phyloP scores from a whole-genome alignment of 35 echinoderm and acorn worm genomes.

The Apostichopus japonicus region DNA sequence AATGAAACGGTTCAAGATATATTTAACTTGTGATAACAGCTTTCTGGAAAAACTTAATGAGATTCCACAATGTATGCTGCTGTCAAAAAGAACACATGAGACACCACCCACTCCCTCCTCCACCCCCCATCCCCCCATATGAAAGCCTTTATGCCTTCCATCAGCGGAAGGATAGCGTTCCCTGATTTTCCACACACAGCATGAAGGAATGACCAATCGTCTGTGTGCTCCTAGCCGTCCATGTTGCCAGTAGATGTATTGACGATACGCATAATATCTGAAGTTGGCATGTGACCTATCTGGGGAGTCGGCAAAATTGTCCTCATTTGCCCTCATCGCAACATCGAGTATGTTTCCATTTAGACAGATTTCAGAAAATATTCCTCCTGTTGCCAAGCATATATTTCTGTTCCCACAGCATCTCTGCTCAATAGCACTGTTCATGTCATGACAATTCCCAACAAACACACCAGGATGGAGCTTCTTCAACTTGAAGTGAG shows the following conservation, averaged over 20 bases:
- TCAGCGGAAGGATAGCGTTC: neutral
- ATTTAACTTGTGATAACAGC: too few species aligned
- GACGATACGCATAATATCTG: neutral
- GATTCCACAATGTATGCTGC: too few species aligned
- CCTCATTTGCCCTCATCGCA: slow-evolving; percentile 30
- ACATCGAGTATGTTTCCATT: slow-evolving; percentile 37
- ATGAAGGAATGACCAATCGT: slow-evolving; percentile 8
- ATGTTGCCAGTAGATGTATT: slow-evolving; percentile 46
- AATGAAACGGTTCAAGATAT: too few species aligned
- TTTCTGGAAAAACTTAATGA: too few species aligned
- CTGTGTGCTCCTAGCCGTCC: slow-evolving; percentile 12
- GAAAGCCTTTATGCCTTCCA: slow-evolving; percentile 35
- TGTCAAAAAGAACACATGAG: too few species aligned
- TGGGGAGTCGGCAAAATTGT: neutral
- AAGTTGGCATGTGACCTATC: slow-evolving; percentile 7
- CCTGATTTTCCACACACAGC: slow-evolving; percentile 45
- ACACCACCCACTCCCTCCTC: too few species aligned
- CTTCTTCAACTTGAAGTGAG: neutral
- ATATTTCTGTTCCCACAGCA: neutral
- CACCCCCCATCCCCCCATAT: too few species aligned
- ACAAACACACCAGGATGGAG: neutral
- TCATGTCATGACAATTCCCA: neutral
- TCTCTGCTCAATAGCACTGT: neutral
- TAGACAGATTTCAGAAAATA: neutral
- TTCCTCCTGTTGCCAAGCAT: neutral